Evolutionary conservation across 1,140 invertebrate species (phyloP), one percentile per base, ranked within the genome.

Genomic region (Meloidogyne floridensis): DNA sequence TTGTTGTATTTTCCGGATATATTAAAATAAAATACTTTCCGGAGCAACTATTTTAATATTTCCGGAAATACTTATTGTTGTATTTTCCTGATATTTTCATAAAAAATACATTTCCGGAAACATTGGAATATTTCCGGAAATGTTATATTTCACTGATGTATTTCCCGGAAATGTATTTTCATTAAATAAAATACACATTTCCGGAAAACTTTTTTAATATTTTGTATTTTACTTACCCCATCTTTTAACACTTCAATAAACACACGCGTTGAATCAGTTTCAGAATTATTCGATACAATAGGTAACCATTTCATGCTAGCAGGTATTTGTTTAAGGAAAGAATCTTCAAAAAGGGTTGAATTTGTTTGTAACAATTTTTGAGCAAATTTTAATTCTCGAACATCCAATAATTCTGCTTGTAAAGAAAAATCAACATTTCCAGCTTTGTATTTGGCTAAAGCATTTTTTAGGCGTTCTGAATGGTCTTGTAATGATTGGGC

Each of bases 211-310:
- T 32, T 32, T 32, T 1, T 32, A 32, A 0, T 32, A 32, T 32
- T 32, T 32, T 32, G 32, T 15, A 54, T 42, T 32, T 20, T 18
- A 73, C 10, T 59, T 65, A 82, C 81, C 20, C 59, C 73, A 20
- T 81, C 79, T 20, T 82, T 82, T 5, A 82, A 32, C 13, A 82
- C 81, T 56, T 82, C 81, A 47, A 82, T 81, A 59, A 82, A 82
- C 2, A 82, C 81, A 20, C 81, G 65, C 7, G 2, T 59, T 59
- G 11, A 59, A 13, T 59, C 59, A 18, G 3, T 65, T 13, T 59
- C 47, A 9, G 11, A 18, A 13, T 18, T 3, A 51, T 47, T 6
- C 43, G 72, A 18, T 20, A 7, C 15, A 15, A 82, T 69, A 15
- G 81, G 81, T 20, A 74, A 70, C 43, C 53, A 59, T 65, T 75